Evolutionary conservation across 1,140 invertebrate genomes (phyloP).

Genomic region (Brachionus asplanchnoidis): DNA sequence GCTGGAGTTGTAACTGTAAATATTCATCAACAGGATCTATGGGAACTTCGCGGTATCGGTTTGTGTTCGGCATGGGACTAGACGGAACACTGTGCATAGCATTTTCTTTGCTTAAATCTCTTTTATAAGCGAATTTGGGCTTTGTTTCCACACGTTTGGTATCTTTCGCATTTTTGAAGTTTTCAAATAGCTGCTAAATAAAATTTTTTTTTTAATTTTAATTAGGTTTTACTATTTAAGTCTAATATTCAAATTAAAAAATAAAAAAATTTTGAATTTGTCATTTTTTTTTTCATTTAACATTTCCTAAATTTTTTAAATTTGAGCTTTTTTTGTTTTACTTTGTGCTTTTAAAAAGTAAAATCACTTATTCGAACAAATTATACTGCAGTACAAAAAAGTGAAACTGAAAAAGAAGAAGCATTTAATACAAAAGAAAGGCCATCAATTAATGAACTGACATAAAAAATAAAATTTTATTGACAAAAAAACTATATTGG

Average conservation of each 20-base stretch:
- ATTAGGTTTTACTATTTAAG: not conserved
- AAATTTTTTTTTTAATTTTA: not conserved
- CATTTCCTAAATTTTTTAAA: too few relatives aligned
- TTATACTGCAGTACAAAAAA: too few relatives aligned
- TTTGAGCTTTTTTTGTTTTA: too few relatives aligned
- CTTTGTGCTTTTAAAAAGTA: too few relatives aligned
- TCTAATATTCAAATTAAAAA: not conserved
- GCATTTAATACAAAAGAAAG: too few relatives aligned
- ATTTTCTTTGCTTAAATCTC: not conserved
- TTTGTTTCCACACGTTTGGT: not conserved
- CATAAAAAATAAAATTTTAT: too few relatives aligned
- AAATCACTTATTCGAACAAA: too few relatives aligned
- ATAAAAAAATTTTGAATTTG: not conserved
- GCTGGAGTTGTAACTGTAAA: not conserved
- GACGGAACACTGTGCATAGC: not conserved
- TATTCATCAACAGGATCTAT: conserved; percentile 29
- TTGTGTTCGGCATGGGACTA: not conserved
- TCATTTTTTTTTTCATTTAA: too few relatives aligned
- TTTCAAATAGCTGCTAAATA: not conserved
- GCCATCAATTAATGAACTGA: too few relatives aligned
- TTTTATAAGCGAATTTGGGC: not conserved
- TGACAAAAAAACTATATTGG: too few relatives aligned
- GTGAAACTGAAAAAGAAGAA: too few relatives aligned
- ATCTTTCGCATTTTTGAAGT: not conserved
- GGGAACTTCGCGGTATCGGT: not conserved